Evolutionary conservation across 2,888 invertebrate species (phyloP), one percentile per base, ranked within the genome.

Genomic region (Priocnemis perturbator): DNA sequence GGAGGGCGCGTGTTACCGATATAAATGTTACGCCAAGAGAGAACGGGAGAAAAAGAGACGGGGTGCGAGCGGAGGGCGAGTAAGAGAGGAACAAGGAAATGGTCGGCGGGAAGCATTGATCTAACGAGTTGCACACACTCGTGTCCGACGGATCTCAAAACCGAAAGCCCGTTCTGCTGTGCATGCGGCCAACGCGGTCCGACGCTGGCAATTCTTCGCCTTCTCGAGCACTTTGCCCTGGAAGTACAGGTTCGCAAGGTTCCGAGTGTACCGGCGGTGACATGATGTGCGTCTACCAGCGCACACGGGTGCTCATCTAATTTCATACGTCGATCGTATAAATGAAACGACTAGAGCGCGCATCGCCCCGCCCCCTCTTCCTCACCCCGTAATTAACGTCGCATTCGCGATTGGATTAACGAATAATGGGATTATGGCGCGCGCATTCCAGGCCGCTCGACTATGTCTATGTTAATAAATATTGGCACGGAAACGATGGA

Each of bases 1-100:
- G 68, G 26, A 20, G 17, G n/a, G n/a, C n/a, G n/a, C n/a, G 23
- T 50, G 75, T 74, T 78, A 69, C 76, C 74, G 78, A 78, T 78
- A 78, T 78, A 76, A 76, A 78, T 76, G 76, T 78, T 74, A 76
- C 58, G 74, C 53, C 23, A 30, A 37, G 45, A 57, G 56, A 47
- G 59, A 59, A 59, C 5, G 50, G 2, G 50, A 50, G 50, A 11
- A n/a, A 50, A 5, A n/a, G 50, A n/a, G 50, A 17, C 1, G 9
- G 55, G 14, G 20, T 17, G 26, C n/a, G 50, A 56, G 59, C 53
- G 44, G 60, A 21, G 19, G 48, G 30, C 14, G 30, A 44, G 56
- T 37, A 44, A 47, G 48, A 45, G 21, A 55, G 63, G n/a, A 26
- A 14, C 61, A 71, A 60, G 52, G 50, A 69, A 71, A 74, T 64